Conservation (phyloP, 2,113 vertebrate genomes). For the Tachysurus fulvidraco region DNA sequence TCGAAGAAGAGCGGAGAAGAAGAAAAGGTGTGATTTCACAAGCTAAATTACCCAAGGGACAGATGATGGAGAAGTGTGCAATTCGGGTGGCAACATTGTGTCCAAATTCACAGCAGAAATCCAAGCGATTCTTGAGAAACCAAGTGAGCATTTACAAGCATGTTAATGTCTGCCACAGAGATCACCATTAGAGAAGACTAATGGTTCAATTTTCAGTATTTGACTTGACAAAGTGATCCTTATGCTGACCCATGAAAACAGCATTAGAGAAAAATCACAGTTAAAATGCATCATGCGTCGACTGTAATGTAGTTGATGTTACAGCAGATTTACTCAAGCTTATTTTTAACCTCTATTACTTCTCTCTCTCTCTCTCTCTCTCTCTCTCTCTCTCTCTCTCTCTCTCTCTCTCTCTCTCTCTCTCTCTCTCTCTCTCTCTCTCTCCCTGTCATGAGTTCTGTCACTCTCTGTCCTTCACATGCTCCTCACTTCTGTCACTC, state of each 20-base stretch:
- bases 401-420: slow-evolving; percentile 29
- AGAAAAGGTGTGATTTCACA: slow-evolving; percentile 62
- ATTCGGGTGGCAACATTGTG: slow-evolving; percentile 24
- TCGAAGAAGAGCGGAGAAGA: slow-evolving; percentile 55
- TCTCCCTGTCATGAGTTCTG: background rate
- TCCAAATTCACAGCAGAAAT: slow-evolving; percentile 30
- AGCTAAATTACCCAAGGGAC: slow-evolving; percentile 59
- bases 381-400: slow-evolving; percentile 25
- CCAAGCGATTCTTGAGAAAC: background rate
- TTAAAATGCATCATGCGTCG: background rate
- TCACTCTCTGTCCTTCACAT: slow-evolving; percentile 25
- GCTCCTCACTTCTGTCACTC: slow-evolving; percentile 35
- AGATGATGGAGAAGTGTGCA: slow-evolving; percentile 43
- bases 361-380: slow-evolving; percentile 28
- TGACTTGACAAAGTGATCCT: background rate
- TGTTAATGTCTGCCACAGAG: slow-evolving; percentile 12
- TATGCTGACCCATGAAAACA: background rate
- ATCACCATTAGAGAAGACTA: background rate
- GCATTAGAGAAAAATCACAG: background rate
- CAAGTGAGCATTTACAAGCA: slow-evolving; percentile 15
- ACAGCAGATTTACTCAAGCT: slow-evolving; percentile 22
- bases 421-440: slow-evolving; percentile 25
- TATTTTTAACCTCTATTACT: slow-evolving; percentile 5
- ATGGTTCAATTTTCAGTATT: slow-evolving; percentile 3
- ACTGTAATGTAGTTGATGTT: slow-evolving; percentile 32